Conservation (phyloP, 37 sponge, comb jelly and placozoan genomes). For the Dysidea cf. avara region DNA sequence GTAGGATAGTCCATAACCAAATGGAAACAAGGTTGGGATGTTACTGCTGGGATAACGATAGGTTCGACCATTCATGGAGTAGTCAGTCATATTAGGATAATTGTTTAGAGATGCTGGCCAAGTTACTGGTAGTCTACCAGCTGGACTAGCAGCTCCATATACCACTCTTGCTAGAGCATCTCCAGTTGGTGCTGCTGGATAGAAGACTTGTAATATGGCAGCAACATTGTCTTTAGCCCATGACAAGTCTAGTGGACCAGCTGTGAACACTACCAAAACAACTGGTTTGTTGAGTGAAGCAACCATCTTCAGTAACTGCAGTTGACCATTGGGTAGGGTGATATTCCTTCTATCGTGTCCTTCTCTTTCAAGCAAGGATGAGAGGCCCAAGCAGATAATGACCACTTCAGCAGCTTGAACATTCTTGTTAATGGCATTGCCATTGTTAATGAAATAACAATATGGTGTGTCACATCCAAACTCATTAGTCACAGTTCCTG, state of each 20-base stretch:
- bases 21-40: conserved; percentile 56
- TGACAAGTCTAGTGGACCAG: conserved; percentile 59
- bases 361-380: conserved; percentile 46
- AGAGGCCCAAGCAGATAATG: conserved; percentile 48
- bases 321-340: conserved; percentile 45
- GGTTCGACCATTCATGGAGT: conserved; percentile 60
- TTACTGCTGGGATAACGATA: conserved; percentile 50
- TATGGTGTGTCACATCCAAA: too few species aligned
- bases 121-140: conserved; percentile 57
- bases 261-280: conserved; percentile 55
- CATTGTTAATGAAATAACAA: too few species aligned
- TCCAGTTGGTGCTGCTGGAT: conserved; percentile 48
- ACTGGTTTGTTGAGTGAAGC: too few species aligned
- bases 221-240: conserved; percentile 50
- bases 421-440: conserved; percentile 4
- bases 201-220: conserved; percentile 44
- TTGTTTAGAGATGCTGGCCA: conserved; percentile 58
- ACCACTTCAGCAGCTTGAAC: conserved; percentile 44
- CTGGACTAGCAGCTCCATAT: conserved; percentile 32
- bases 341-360: conserved; percentile 54
- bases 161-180: conserved; percentile 33
- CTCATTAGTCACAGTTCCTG: too few species aligned
- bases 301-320: conserved; percentile 47
- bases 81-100: conserved; percentile 55
- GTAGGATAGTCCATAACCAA: conserved; percentile 77